Conservation (phyloP, 1,140 invertebrate genomes). For the Hirudo medicinalis region DNA sequence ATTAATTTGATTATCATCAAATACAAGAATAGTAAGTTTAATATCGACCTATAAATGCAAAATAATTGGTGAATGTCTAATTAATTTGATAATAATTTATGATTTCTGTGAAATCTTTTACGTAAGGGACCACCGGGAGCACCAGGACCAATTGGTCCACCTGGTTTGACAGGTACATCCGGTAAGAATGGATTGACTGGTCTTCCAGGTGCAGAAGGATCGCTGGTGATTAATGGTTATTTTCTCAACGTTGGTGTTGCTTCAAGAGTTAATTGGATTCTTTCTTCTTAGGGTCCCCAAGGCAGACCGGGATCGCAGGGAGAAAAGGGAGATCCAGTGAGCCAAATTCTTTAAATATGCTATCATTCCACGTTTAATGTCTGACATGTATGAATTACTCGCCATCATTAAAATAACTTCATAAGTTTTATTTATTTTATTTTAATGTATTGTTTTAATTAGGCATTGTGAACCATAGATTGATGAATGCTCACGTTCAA, state of each 20-base stretch:
- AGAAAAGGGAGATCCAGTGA: conserved; percentile 17
- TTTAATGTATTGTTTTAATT: too few relatives aligned
- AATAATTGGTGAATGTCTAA: not conserved
- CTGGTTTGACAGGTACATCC: conserved; percentile 12
- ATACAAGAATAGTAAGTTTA: too few relatives aligned
- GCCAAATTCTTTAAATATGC: not conserved
- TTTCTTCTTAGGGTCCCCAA: conserved; percentile 6
- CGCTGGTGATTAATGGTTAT: conserved; percentile 3
- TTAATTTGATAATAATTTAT: not conserved
- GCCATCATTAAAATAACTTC: too few relatives aligned
- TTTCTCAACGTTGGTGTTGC: not conserved
- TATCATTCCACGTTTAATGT: not conserved
- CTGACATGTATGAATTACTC: too few relatives aligned
- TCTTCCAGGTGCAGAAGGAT: conserved; percentile 16
- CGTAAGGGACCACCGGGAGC: conserved; percentile 3
- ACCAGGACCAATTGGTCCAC: conserved; percentile 20
- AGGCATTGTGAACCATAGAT: too few relatives aligned
- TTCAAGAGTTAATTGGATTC: not conserved
- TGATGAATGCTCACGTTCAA: too few relatives aligned
- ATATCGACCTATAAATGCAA: too few relatives aligned
- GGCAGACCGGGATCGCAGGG: conserved; percentile 5
- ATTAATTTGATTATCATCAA: too few relatives aligned
- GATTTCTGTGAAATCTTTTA: not conserved
- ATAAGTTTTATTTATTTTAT: too few relatives aligned
- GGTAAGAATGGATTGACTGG: conserved; percentile 13